These are phyloP conservation scores for Bujurquina vittata DNA, from an alignment of 2,113 vertebrate species.

Conservation along the genomic window DNA sequence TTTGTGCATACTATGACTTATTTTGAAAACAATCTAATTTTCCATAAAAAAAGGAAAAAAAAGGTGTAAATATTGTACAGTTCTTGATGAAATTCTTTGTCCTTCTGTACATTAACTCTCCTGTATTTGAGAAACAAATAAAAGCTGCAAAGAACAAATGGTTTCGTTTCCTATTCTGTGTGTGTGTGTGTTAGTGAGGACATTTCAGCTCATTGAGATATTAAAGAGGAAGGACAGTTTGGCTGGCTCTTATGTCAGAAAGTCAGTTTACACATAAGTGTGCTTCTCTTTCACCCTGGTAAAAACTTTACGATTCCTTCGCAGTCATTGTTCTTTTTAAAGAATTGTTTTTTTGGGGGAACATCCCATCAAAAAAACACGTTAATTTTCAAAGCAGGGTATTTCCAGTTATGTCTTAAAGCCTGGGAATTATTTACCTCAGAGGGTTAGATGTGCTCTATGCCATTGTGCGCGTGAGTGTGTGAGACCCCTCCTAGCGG, in stretches of 20 bases:
- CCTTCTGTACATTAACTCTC: conserved; percentile 86
- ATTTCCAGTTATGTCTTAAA: background rate
- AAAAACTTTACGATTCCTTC: background rate
- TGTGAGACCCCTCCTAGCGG: conserved; percentile 40
- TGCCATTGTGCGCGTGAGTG: background rate
- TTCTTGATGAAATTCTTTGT: conserved; percentile 84
- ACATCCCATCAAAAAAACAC: background rate
- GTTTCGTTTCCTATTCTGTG: conserved; percentile 18
- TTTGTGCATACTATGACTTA: conserved; percentile 85
- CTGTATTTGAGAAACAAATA: conserved; percentile 88
- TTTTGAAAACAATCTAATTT: conserved; percentile 86
- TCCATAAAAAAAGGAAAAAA: conserved; percentile 77
- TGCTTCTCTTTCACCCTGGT: background rate
- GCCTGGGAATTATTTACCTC: background rate
- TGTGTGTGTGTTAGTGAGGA: background rate
- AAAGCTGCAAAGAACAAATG: conserved; percentile 80
- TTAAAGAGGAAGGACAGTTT: background rate
- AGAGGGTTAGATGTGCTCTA: background rate
- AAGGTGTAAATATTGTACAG: conserved; percentile 87
- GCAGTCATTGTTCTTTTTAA: background rate
- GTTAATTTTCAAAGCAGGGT: background rate
- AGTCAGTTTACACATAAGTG: background rate
- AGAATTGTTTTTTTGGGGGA: too few species aligned
- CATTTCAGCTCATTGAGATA: background rate
- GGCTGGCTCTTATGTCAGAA: background rate